These are phyloP conservation scores for Ericerus pela DNA, from an alignment of 1,140 invertebrate genomes.

Conservation along the genomic window DNA sequence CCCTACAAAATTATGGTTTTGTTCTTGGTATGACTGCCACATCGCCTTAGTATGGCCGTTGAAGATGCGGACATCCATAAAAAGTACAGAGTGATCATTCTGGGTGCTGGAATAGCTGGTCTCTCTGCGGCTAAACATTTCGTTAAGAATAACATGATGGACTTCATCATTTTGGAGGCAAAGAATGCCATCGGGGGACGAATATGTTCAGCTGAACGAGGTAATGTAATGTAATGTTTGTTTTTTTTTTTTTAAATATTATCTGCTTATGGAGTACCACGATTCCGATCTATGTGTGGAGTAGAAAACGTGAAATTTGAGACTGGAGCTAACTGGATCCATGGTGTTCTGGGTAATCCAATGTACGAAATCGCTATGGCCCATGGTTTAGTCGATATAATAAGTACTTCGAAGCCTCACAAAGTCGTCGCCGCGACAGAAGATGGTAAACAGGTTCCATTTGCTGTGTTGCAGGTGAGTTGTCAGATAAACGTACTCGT, in stretches of 20 bases:
- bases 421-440: slow-evolving; percentile 73
- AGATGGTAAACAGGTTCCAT: slow-evolving; percentile 70
- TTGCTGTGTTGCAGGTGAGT: slow-evolving; percentile 48
- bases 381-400: slow-evolving; percentile 64
- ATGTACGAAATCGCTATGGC: slow-evolving; percentile 73
- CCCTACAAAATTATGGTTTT: too few species aligned
- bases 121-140: slow-evolving; percentile 71
- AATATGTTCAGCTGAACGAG: slow-evolving; percentile 57
- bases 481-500: neutral
- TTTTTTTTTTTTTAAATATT: neutral
- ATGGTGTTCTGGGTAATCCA: slow-evolving; percentile 72
- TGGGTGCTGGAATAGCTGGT: slow-evolving; percentile 75
- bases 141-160: slow-evolving; percentile 56
- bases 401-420: slow-evolving; percentile 65
- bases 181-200: slow-evolving; percentile 62
- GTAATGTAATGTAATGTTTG: slow-evolving; percentile 28
- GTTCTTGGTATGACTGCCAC: too few species aligned
- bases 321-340: slow-evolving; percentile 85
- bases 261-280: neutral
- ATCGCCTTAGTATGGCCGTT: slow-evolving; percentile 7
- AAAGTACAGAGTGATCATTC: slow-evolving; percentile 57
- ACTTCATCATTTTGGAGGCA: slow-evolving; percentile 68
- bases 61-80: slow-evolving; percentile 16
- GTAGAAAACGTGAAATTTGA: slow-evolving; percentile 48
- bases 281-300: slow-evolving; percentile 18